Evolutionary conservation across 2,888 invertebrate species (phyloP).

Genomic region (Caenorhabditis imperialis): DNA sequence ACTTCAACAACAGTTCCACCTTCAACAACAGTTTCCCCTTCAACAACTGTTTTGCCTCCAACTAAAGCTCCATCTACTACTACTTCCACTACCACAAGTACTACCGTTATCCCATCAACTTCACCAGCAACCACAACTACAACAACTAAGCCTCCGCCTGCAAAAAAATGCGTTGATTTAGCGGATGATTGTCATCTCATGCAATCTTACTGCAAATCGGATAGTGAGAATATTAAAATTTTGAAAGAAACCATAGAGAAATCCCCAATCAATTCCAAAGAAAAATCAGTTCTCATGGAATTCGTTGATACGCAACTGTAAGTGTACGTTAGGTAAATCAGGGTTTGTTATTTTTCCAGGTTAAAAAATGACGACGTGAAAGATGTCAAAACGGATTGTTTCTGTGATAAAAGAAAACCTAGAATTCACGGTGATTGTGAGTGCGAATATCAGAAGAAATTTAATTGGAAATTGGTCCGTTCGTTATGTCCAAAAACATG

Average conservation of each 20-base stretch:
- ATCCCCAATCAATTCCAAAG: slow-evolving; percentile 5
- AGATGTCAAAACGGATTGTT: background rate
- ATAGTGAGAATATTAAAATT: slow-evolving; percentile 6
- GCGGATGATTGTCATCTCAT: slow-evolving; percentile 32
- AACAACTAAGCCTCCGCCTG: background rate
- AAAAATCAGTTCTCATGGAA: slow-evolving; percentile 9
- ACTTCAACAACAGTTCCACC: slow-evolving; percentile 21
- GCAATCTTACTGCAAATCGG: slow-evolving; percentile 10
- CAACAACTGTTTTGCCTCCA: too few species aligned
- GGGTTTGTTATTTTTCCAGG: too few species aligned
- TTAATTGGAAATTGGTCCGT: slow-evolving; percentile 39
- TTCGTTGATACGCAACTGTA: too few species aligned
- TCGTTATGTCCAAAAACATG: slow-evolving; percentile 51
- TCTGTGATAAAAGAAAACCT: background rate
- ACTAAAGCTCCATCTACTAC: too few species aligned
- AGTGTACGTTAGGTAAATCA: too few species aligned
- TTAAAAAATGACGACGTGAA: background rate
- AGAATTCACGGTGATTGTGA: slow-evolving; percentile 4
- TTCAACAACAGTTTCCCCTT: slow-evolving; percentile 13
- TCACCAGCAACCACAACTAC: slow-evolving; percentile 1
- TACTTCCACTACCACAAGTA: slow-evolving; percentile 13
- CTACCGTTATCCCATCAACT: slow-evolving; percentile 10
- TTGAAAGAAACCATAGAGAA: slow-evolving; percentile 23
- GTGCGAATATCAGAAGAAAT: slow-evolving; percentile 41
- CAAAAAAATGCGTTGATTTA: slow-evolving; percentile 26